Conservation (phyloP, 2,113 vertebrate genomes). For the Ploceus nigricollis region DNA sequence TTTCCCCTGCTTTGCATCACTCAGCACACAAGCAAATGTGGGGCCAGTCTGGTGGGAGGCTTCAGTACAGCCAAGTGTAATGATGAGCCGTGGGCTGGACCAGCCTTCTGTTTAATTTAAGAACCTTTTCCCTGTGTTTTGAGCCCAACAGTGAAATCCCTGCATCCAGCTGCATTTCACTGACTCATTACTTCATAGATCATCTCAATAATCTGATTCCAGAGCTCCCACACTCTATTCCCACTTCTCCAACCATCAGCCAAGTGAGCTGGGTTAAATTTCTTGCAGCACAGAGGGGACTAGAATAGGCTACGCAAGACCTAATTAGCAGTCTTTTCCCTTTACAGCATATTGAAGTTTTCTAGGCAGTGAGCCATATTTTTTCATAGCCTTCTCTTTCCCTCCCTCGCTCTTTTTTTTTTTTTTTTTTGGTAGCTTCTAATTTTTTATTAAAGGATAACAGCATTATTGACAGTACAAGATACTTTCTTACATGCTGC, state of each 20-base stretch:
- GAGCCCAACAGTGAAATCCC: slow-evolving; percentile 19
- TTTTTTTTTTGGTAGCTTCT: not conserved
- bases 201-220: slow-evolving; percentile 59
- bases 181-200: slow-evolving; percentile 64
- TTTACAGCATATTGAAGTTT: slow-evolving; percentile 64
- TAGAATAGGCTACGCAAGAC: slow-evolving; percentile 18
- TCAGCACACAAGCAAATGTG: not conserved
- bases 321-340: slow-evolving; percentile 63
- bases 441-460: slow-evolving; percentile 53
- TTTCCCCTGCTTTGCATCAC: not conserved
- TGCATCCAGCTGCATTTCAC: slow-evolving; percentile 42
- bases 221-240: slow-evolving; percentile 56
- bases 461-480: slow-evolving; percentile 30
- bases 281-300: slow-evolving; percentile 8
- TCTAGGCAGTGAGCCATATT: slow-evolving; percentile 60
- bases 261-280: slow-evolving; percentile 54
- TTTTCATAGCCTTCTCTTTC: slow-evolving; percentile 16
- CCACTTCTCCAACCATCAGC: slow-evolving; percentile 36
- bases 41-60: not conserved
- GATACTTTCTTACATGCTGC: not conserved
- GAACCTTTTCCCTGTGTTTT: not conserved
- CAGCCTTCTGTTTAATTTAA: slow-evolving; percentile 38
- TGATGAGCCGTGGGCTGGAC: not conserved
- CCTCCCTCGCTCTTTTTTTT: not conserved
- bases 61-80: not conserved